Base-by-base conservation (phyloP, 2,113 vertebrate species). In the Hippolais icterina region DNA sequence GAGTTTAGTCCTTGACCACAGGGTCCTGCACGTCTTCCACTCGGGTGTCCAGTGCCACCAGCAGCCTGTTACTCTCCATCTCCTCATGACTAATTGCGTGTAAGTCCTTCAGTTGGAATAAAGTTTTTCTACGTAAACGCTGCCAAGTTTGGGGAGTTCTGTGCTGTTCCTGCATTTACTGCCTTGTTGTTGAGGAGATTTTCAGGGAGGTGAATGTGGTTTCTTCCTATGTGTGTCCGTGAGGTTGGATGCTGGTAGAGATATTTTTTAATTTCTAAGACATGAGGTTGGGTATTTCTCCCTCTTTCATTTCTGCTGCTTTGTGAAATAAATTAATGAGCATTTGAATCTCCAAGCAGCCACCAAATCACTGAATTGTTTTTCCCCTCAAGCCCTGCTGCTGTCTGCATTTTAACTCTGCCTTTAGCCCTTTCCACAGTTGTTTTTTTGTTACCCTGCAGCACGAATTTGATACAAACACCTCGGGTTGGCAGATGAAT, bases 41-140 rank as follows among this genome's bases (percentile, higher is more conserved):
- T 93, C 83, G 93, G 96, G 94, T 96, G 94, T 95, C 90, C 95
- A 92, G 92, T 94, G 95, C 95, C 97, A 98, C 96, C 97, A 97
- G 97, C 97, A 97, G 50, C 97, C 97, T 95, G n/a, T 97, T 94
- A 7, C 93, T 97, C 94, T 96, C 94, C 96, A n/a, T 96, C 90
- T 97, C 91, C 96, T 95, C 95, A 93, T 97, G 80, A 97, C 96
- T 97, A 96, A 97, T 49, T 96, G 27, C 1, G 83, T 98, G 97
- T 97, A 96, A 97, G 97, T 98, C 94, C 97, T 98, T 97, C 97
- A 93, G 96, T 95, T 93, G 90, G 96, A 98, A 98, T 98, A 98
- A 98, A 98, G 97, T 95, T 98, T 98, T 98, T 98, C 97, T 98
- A 98, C 86, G 21, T 97, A 98, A 85, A 47, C 3, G 33, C 70